A percentile compares a stretch with the other conserved stretches of the same genome.
These are phyloP conservation scores for Yponomeuta plumbellus DNA, from an alignment of 2,888 invertebrate species.

Conservation along the genomic window DNA sequence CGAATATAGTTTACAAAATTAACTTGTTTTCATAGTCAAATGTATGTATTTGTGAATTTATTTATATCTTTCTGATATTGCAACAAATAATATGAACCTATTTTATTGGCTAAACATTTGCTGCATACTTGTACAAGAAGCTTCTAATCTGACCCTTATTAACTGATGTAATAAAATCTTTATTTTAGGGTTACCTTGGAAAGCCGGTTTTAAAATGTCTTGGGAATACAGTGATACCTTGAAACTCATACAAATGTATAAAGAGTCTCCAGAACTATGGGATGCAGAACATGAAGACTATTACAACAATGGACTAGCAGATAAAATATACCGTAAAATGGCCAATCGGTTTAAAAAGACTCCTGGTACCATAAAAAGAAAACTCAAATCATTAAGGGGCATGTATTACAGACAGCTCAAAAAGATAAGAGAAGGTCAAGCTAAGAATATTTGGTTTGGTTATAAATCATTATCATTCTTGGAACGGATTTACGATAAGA, in stretches of 20 bases:
- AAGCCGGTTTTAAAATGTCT: constrained; percentile 6
- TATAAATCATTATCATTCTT: constrained; percentile 12
- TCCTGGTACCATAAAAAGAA: not conserved
- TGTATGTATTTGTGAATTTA: no score
- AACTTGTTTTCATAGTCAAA: no score
- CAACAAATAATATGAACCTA: no score
- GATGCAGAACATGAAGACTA: not conserved
- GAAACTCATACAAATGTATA: constrained; percentile 1
- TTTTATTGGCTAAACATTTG: no score
- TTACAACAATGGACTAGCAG: not conserved
- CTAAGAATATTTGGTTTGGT: constrained; percentile 9
- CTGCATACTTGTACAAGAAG: no score
- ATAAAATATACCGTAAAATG: not conserved
- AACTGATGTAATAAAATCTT: not conserved
- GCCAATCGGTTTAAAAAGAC: not conserved
- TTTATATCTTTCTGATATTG: no score
- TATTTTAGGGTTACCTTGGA: not conserved
- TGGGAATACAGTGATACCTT: constrained; percentile 3
- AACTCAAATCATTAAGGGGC: not conserved
- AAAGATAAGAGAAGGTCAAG: not conserved
- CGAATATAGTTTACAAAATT: no score
- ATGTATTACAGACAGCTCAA: constrained; percentile 9
- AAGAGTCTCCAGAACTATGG: constrained; percentile 7
- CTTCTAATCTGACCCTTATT: no score
- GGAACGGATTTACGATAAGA: not conserved